These are phyloP conservation scores for Pelusios castaneus DNA, from an alignment of 2,113 vertebrate genomes.

Conservation along the genomic window DNA sequence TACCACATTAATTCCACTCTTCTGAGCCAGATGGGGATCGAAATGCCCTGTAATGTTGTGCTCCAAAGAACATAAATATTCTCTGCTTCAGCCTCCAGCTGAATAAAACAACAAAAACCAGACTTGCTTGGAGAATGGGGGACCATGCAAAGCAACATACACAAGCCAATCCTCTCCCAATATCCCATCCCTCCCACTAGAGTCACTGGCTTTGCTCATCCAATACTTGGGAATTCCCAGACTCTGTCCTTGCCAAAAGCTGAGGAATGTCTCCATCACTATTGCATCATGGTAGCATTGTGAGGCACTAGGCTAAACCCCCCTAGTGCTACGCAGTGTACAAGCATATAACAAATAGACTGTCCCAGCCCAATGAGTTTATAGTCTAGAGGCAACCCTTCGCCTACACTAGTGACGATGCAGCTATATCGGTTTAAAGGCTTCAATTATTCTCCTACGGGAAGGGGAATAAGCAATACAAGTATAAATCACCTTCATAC, in stretches of 20 bases:
- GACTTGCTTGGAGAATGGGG: background rate
- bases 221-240: background rate
- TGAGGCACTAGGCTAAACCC: background rate
- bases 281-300: background rate
- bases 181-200: background rate
- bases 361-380: background rate
- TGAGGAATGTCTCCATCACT: background rate
- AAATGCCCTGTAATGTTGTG: background rate
- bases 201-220: background rate
- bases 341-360: fast-evolving
- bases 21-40: background rate
- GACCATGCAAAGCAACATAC: background rate
- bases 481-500: background rate
- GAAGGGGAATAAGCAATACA: background rate
- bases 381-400: background rate
- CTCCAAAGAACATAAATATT: too few relatives aligned
- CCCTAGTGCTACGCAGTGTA: background rate
- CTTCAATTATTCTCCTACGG: background rate
- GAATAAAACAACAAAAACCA: background rate
- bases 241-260: background rate
- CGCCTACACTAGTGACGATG: background rate
- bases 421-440: too few relatives aligned
- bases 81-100: background rate
- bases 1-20: background rate
- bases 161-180: background rate